These are phyloP conservation scores for Amphiprion clarkii DNA, from an alignment of 2,797 vertebrate species.

Conservation along the genomic window DNA sequence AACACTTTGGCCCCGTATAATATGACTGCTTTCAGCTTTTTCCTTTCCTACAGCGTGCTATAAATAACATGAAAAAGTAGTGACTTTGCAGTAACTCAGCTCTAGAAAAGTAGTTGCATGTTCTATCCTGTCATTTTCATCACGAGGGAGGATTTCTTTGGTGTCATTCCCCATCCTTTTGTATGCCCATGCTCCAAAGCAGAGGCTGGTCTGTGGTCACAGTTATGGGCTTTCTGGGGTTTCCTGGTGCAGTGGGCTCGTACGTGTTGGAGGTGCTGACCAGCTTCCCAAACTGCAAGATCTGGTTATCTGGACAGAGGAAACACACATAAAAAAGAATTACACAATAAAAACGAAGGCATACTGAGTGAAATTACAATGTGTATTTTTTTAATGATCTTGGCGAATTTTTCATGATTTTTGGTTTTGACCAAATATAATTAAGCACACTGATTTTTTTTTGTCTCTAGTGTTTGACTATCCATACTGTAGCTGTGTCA, in stretches of 20 bases:
- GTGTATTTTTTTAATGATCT: slow-evolving; percentile 11
- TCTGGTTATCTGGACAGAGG: slow-evolving; percentile 77
- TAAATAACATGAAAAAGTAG: background rate
- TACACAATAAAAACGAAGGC: background rate
- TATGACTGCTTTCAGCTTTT: background rate
- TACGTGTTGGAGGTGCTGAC: slow-evolving; percentile 88
- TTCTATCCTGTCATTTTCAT: background rate
- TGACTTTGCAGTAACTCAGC: background rate
- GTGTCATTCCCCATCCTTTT: slow-evolving; percentile 20
- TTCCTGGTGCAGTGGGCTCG: slow-evolving; percentile 62
- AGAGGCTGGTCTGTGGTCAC: slow-evolving; percentile 83
- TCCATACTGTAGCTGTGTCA: slow-evolving; percentile 1
- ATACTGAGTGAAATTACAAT: background rate
- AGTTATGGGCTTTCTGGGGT: slow-evolving; percentile 75
- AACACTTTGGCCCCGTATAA: background rate
- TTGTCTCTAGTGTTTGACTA: slow-evolving; percentile 5
- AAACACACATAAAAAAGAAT: background rate
- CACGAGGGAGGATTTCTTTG: background rate
- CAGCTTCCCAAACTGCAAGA: slow-evolving; percentile 84
- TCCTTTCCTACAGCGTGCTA: background rate
- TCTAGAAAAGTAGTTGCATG: background rate
- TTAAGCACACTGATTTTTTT: background rate
- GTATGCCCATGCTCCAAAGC: slow-evolving; percentile 87
- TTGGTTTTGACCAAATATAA: background rate
- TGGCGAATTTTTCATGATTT: background rate